Conservation (phyloP, 1,140 invertebrate species). For the Atta texana region DNA sequence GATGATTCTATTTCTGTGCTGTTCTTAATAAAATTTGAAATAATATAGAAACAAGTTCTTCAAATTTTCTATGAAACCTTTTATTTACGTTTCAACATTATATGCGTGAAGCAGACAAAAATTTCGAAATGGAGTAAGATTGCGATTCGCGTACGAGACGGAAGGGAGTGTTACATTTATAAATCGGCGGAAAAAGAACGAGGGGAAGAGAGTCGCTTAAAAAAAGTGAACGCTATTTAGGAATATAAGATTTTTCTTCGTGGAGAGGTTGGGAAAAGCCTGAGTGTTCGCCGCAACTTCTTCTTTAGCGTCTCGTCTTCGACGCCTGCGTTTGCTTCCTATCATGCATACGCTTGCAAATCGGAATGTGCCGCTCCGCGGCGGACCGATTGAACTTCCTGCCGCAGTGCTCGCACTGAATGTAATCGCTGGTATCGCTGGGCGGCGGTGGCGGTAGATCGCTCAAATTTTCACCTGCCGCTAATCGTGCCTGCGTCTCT, state of each 20-base stretch:
- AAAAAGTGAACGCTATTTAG: slow-evolving; percentile 5
- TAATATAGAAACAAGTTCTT: neutral
- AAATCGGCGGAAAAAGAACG: neutral
- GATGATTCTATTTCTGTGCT: neutral
- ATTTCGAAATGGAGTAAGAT: neutral
- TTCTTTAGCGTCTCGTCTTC: slow-evolving; percentile 74
- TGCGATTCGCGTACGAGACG: neutral
- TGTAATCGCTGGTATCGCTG: slow-evolving; percentile 94
- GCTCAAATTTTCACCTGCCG: slow-evolving; percentile 93
- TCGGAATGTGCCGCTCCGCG: slow-evolving; percentile 97
- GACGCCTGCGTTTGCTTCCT: slow-evolving; percentile 90
- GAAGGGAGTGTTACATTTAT: neutral
- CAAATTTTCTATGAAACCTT: neutral
- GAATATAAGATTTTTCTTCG: neutral
- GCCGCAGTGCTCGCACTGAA: slow-evolving; percentile 96
- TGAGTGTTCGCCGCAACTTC: neutral
- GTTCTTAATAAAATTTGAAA: neutral
- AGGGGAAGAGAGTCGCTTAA: neutral
- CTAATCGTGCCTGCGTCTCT: slow-evolving; percentile 93
- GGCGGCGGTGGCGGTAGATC: slow-evolving; percentile 96
- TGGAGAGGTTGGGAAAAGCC: too few relatives aligned
- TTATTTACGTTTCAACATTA: neutral
- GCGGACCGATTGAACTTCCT: slow-evolving; percentile 95
- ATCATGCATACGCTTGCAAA: slow-evolving; percentile 93
- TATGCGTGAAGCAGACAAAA: neutral